Base-by-base conservation (phyloP, 2,888 invertebrate species). In the Noctua comes region DNA sequence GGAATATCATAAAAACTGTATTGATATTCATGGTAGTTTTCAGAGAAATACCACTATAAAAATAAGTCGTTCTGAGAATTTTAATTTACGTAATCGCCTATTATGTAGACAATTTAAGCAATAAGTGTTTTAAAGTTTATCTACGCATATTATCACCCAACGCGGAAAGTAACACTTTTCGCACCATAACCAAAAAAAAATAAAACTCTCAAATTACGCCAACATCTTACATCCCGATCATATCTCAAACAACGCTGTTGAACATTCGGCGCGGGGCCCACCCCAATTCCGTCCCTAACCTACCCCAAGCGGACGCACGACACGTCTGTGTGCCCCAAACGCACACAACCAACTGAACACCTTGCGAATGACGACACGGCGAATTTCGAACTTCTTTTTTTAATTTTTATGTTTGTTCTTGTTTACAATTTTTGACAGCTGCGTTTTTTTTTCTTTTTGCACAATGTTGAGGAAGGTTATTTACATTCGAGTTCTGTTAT, bases 231-330 rank as follows among this genome's bases (percentile, higher is more conserved):
- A 57, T 73, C 79, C 87, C 77, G 70, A 94, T 90, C 93, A 93
- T 93, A 95, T 94, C 93, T 93, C 93, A 92, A 94, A 91, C 91
- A 92, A 95, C 95, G 95, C 95, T 95, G 92, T 94, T 94, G 94
- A 95, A 96, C 95, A 95, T 96, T 96, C 92, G 95, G 95, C 92
- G 91, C 88, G 89, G 89, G 89, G 92, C 93, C 94, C 95, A 94
- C 95, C 96, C 96, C 94, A 95, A 95, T 94, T 95, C 93, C 91
- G 92, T 93, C 93, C 94, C 94, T 94, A 94, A 96, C 96, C 96
- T 96, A 94, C 96, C 96, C 96, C 93, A 96, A 92, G 87, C 90
- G 90, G 90, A 90, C 89, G 89, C 91, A 90, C 88, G 87, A 73
- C 82, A 71, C 79, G 79, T 54, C 85, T 81, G 90, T 88, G 89